Evolutionary conservation across 2,797 vertebrate species (phyloP).

Genomic region (Euphonia xanthogaster): DNA sequence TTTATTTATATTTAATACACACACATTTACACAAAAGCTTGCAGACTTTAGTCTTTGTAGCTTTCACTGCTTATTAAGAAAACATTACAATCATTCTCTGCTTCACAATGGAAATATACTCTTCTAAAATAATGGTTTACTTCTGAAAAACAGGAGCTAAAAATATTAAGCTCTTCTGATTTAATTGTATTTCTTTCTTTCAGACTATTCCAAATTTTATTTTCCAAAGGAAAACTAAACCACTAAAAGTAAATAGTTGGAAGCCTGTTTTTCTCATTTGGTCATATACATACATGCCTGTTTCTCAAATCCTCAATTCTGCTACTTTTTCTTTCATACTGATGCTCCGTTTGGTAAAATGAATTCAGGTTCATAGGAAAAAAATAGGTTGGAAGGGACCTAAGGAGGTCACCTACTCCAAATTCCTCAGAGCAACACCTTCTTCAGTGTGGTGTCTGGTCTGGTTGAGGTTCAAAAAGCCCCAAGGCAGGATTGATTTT

Average conservation of each 20-base stretch:
- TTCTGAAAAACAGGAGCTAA: not conserved
- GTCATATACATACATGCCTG: not conserved
- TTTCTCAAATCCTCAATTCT: not conserved
- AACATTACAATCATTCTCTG: slow-evolving; percentile 12
- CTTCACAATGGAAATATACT: not conserved
- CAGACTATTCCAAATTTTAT: not conserved
- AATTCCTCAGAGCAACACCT: not conserved
- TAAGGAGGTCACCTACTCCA: not conserved
- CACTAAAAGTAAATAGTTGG: not conserved
- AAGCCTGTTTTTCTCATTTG: not conserved
- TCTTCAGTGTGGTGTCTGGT: not conserved
- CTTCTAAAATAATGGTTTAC: not conserved
- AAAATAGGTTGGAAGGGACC: not conserved
- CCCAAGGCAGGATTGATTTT: not conserved
- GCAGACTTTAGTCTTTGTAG: slow-evolving; percentile 25
- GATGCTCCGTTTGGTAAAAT: not conserved
- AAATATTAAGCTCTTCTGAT: not conserved
- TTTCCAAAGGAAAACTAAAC: not conserved
- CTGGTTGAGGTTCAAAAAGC: fast-evolving
- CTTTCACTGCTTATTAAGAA: slow-evolving; percentile 56
- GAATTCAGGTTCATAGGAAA: not conserved
- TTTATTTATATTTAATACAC: not conserved
- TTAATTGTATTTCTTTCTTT: not conserved
- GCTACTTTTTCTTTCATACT: not conserved
- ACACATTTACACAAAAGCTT: not conserved